Percentiles rank a stretch among this genome's conserved stretches.
phyloP scores from a whole-genome alignment of 2,113 vertebrate genomes.

The Saccopteryx leptura region DNA sequence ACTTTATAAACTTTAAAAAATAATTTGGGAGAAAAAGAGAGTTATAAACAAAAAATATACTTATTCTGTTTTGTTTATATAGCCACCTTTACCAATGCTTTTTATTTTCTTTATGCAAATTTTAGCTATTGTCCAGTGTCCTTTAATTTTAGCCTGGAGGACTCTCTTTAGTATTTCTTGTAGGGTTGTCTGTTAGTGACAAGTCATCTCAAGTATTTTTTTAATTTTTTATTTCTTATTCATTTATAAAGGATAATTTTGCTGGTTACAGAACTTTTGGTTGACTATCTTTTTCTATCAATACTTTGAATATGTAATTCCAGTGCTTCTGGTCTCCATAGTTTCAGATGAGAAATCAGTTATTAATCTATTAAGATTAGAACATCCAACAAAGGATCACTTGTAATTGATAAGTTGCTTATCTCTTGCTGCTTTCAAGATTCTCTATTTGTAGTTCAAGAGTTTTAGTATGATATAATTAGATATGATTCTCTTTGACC shows the following conservation, averaged over 20 bases:
- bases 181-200: background rate
- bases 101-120: background rate
- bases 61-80: background rate
- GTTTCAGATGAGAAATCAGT: background rate
- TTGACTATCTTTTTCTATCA: background rate
- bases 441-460: background rate
- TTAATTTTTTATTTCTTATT: background rate
- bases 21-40: background rate
- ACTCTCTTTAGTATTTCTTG: background rate
- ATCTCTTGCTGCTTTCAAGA: background rate
- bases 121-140: background rate
- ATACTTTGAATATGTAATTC: background rate
- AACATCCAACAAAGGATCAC: background rate
- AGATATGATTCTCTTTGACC: background rate
- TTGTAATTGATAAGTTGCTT: background rate
- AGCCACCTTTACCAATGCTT: background rate
- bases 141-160: background rate
- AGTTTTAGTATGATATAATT: background rate
- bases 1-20: background rate
- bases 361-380: background rate
- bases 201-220: background rate
- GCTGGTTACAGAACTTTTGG: background rate
- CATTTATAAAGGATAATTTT: slow-evolving; percentile 3
- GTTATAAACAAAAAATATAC: background rate
- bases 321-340: background rate